phyloP scores from a whole-genome alignment of 2,113 vertebrate species.

The Sterna hirundo region DNA sequence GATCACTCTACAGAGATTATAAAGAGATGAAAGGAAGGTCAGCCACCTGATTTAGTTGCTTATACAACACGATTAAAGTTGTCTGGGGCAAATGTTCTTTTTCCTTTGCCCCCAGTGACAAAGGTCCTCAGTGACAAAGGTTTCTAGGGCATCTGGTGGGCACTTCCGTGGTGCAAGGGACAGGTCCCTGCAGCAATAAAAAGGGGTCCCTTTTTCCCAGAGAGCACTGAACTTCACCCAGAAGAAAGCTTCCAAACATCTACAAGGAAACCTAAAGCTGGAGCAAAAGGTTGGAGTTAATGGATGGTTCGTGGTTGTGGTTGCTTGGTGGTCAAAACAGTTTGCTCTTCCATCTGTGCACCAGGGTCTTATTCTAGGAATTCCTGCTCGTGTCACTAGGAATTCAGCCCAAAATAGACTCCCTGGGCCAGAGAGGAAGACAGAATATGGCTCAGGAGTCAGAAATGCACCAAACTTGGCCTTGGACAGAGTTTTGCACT shows the following conservation, averaged over 20 bases:
- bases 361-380: constrained; percentile 53
- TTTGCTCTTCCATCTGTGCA: not conserved
- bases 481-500: not conserved
- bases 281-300: not conserved
- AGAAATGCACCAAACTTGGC: constrained; percentile 28
- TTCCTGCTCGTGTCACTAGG: constrained; percentile 14
- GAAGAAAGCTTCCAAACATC: not conserved
- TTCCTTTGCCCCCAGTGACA: not conserved
- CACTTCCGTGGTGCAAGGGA: not conserved
- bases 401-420: constrained; percentile 20
- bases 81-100: not conserved
- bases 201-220: not conserved
- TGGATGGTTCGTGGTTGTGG: constrained; percentile 39
- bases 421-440: not conserved
- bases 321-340: not conserved
- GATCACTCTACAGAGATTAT: not conserved
- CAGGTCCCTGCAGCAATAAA: not conserved
- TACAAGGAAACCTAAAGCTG: not conserved
- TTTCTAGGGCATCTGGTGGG: not conserved
- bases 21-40: not conserved
- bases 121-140: not conserved
- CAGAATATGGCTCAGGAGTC: not conserved
- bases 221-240: not conserved
- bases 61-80: not conserved
- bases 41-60: not conserved